Evolutionary conservation across 2,113 vertebrate species (phyloP).

Genomic region (Lamprotornis superbus): DNA sequence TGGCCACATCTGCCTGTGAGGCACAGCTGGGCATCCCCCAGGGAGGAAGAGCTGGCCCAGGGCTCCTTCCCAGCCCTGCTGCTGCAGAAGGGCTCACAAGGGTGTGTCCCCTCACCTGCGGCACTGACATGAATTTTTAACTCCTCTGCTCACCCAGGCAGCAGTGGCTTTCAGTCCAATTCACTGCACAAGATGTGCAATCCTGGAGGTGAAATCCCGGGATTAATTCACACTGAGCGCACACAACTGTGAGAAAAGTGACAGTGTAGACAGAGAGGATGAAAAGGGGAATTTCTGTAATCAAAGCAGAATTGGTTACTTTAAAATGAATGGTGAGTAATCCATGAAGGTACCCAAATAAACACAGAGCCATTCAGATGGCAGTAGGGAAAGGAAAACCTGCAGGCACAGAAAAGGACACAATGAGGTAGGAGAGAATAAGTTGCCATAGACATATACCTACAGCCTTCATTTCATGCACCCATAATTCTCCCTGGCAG

Average conservation of each 20-base stretch:
- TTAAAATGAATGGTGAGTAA: neutral
- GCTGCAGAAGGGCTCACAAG: neutral
- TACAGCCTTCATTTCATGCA: conserved; percentile 75
- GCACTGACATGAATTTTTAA: conserved; percentile 29
- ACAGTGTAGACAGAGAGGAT: neutral
- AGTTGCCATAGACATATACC: conserved; percentile 61
- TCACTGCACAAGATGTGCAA: conserved; percentile 45
- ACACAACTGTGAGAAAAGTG: neutral
- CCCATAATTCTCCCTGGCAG: conserved; percentile 83
- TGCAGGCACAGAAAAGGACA: neutral
- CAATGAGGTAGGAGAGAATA: neutral
- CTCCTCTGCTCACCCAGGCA: conserved; percentile 45
- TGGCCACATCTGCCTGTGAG: neutral
- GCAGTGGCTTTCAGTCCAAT: conserved; percentile 9
- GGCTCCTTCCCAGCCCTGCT: neutral
- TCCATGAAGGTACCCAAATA: neutral
- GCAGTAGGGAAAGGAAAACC: neutral
- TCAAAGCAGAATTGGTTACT: neutral
- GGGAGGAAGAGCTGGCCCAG: neutral
- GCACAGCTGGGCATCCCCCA: neutral
- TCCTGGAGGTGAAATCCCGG: neutral
- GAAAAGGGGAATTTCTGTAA: neutral
- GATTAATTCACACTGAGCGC: neutral
- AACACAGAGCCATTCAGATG: neutral
- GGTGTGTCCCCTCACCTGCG: neutral